phyloP scores from a whole-genome alignment of 2,113 vertebrate species.

The Ceratotherium simum region DNA sequence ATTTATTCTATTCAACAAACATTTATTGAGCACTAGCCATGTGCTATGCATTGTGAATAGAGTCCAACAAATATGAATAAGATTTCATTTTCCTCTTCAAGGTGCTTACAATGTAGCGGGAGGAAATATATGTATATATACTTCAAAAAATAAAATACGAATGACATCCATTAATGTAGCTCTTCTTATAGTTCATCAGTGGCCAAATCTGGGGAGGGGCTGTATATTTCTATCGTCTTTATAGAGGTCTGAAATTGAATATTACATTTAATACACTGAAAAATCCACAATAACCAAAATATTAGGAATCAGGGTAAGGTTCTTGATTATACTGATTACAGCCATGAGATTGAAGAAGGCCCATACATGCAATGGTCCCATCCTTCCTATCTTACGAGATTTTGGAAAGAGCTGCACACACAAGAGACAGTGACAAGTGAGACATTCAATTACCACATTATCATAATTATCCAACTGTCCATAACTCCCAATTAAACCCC shows the following conservation, averaged over 20 bases:
- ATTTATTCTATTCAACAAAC: background rate
- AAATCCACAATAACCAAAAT: slow-evolving; percentile 2
- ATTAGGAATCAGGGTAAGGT: background rate
- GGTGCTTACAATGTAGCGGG: background rate
- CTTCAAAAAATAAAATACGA: background rate
- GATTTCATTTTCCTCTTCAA: background rate
- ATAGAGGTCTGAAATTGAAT: background rate
- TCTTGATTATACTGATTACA: background rate
- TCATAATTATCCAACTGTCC: background rate
- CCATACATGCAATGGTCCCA: too few species aligned
- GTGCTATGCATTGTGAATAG: background rate
- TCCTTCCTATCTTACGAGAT: background rate
- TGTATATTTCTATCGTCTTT: background rate
- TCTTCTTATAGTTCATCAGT: background rate
- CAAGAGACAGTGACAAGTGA: background rate
- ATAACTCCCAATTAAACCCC: background rate
- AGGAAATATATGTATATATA: background rate
- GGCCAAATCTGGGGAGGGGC: background rate
- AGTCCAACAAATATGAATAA: background rate
- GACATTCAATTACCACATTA: background rate
- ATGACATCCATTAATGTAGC: background rate
- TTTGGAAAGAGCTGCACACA: background rate
- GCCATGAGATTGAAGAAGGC: background rate
- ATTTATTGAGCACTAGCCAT: background rate
- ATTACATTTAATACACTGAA: background rate